Percentiles rank a stretch among this genome's conserved stretches.
phyloP scores from a whole-genome alignment of 2,113 vertebrate species.

The Mobula birostris region DNA sequence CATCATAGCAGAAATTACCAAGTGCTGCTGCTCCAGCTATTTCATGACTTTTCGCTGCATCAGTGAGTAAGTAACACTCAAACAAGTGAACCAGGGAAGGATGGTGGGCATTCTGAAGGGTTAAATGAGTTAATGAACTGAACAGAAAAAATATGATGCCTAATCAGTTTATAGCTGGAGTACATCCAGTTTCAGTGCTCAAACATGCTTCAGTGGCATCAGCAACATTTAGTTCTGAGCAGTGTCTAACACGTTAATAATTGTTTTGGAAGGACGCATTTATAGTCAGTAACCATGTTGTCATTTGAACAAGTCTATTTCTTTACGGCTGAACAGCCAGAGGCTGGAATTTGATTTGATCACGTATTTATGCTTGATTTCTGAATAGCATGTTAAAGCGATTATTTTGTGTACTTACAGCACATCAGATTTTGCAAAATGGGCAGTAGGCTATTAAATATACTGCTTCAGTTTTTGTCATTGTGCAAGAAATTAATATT shows the following conservation, averaged over 20 bases:
- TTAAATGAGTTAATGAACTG: neutral
- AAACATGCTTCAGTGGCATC: neutral
- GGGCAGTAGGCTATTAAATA: neutral
- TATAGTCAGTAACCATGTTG: neutral
- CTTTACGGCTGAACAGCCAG: neutral
- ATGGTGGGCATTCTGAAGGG: neutral
- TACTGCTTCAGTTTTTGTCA: no score
- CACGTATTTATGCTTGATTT: neutral
- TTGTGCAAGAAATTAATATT: neutral
- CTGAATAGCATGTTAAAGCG: neutral
- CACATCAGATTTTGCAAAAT: neutral
- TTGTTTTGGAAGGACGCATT: neutral
- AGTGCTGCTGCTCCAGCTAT: neutral
- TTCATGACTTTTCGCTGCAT: neutral
- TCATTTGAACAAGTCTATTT: neutral
- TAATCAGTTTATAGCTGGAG: neutral
- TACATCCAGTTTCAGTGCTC: neutral
- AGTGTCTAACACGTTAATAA: neutral
- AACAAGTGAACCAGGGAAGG: neutral
- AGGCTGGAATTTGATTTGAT: neutral
- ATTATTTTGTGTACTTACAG: neutral
- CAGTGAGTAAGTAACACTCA: neutral
- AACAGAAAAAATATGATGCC: neutral
- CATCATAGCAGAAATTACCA: neutral
- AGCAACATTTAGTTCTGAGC: neutral